Evolutionary conservation across 1,140 invertebrate genomes (phyloP), one percentile per base, ranked within the genome.

Genomic region (fruit fly (Drosophila melanogaster)): DNA sequence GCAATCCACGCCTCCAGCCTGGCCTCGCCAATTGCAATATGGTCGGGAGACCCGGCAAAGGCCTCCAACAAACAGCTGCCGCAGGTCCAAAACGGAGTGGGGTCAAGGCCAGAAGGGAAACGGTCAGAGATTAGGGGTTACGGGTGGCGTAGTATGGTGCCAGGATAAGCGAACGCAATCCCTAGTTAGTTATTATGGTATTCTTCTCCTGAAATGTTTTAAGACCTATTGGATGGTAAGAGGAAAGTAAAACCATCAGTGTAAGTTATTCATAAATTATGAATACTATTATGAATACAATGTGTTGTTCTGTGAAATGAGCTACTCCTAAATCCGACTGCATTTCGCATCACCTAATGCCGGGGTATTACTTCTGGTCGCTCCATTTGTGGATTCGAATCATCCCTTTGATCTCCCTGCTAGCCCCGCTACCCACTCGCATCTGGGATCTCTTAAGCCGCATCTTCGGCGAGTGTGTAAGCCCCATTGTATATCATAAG

Each of bases 61-160:
- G 60, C 53, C 71, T 46, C 51, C 35, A 75, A 44, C 56, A 30
- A 73, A 72, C 70, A 73, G 72, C 70, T 75, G 70, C 17, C 41
- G 71, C 7, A 19, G 26, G 30, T 19, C 26, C 41, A 55, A 33
- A 41, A 62, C 49, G n/a, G 26, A 24, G 26, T 4, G 49, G 38
- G 24, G 15, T 43, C 38, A 54, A 62, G 35, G 26, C 30, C 41
- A 38, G 50, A 15, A 19, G 12, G 53, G 53, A 37, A 47, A 14
- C 41, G 41, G 43, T 12, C 12, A 19, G n/a, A n/a, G 19, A 15
- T 15, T 44, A 7, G 4, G 14, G 14, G 15, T n/a, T 14, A 38
- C 11, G 12, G 37, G 37, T 14, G 14, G 8, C 41, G 41, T 43
- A 15, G 35, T 54, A 61, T 55, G 67, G 30, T 57, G 51, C 38